phyloP scores from a whole-genome alignment of 2,888 invertebrate species.

The Muschampia plurimacula region DNA sequence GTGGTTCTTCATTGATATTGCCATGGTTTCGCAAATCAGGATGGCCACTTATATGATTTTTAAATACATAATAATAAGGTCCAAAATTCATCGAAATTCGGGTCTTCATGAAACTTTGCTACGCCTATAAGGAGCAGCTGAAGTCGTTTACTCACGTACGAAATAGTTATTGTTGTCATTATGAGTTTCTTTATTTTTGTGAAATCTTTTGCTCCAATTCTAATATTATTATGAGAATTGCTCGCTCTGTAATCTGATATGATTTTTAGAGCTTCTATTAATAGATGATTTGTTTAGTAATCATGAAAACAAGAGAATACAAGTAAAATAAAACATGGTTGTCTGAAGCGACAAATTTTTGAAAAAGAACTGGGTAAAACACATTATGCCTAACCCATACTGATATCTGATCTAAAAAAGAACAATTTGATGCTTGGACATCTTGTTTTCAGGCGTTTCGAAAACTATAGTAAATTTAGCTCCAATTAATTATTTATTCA shows the following conservation, averaged over 20 bases:
- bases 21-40: neutral
- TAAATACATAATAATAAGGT: neutral
- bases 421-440: no score
- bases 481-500: no score
- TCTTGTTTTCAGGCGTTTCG: no score
- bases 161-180: slow-evolving; percentile 3
- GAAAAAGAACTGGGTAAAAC: no score
- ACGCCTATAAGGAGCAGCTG: neutral
- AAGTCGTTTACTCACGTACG: neutral
- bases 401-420: no score
- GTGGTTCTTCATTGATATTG: slow-evolving; percentile 24
- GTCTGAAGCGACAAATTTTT: no score
- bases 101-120: neutral
- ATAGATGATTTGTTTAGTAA: no score
- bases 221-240: neutral
- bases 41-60: neutral
- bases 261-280: no score
- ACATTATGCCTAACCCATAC: no score
- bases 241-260: neutral
- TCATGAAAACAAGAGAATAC: no score
- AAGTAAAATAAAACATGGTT: no score
- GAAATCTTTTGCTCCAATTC: slow-evolving; percentile 3
- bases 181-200: neutral
- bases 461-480: no score
- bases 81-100: neutral